Evolutionary conservation across 2,797 vertebrate genomes (phyloP).

Genomic region (Bradypodion pumilum): DNA sequence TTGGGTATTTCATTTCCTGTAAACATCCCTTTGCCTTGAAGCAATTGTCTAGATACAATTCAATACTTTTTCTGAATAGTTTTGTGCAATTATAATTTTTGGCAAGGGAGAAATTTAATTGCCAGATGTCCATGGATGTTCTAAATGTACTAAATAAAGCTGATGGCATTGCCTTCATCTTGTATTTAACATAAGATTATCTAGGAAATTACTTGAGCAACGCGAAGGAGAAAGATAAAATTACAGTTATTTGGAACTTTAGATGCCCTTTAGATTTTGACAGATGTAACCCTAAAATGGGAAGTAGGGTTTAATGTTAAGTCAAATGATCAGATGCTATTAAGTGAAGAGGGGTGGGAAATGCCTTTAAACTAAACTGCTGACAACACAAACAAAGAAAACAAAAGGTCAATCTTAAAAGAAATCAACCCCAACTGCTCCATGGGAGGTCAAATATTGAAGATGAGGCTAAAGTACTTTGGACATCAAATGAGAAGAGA

Average conservation of each 20-base stretch:
- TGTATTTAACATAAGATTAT: neutral
- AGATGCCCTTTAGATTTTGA: slow-evolving; percentile 8
- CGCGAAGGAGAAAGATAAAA: neutral
- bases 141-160: neutral
- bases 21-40: neutral
- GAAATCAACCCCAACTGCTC: too few species aligned
- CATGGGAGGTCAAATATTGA: too few species aligned
- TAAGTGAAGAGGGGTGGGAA: slow-evolving; percentile 55
- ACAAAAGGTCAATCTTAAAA: too few species aligned
- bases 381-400: slow-evolving; percentile 40
- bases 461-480: too few species aligned
- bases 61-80: neutral
- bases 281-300: slow-evolving; percentile 10
- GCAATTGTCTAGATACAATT: neutral
- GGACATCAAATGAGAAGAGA: too few species aligned
- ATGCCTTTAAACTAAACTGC: slow-evolving; percentile 57
- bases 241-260: neutral
- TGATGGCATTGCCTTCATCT: neutral
- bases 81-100: neutral
- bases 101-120: neutral
- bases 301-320: neutral
- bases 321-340: slow-evolving; percentile 6
- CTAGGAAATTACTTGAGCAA: neutral
- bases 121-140: neutral
- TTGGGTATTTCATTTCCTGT: too few species aligned